phyloP scores from a whole-genome alignment of 2,797 vertebrate genomes.

The Propithecus deckenii region DNA sequence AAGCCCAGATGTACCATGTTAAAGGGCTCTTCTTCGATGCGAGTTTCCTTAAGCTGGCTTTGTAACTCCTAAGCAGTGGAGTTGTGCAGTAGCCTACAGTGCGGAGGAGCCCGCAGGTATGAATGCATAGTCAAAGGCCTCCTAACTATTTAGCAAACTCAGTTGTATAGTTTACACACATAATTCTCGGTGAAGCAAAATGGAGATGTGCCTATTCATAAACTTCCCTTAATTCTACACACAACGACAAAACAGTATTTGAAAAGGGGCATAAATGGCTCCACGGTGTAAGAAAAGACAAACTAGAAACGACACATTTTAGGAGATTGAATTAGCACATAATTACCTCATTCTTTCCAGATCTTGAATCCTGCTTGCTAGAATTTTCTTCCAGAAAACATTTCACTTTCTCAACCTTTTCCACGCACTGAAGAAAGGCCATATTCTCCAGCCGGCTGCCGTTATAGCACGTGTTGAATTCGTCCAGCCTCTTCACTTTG shows the following conservation, averaged over 20 bases:
- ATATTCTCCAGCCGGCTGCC: conserved; percentile 85
- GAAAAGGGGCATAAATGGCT: not conserved
- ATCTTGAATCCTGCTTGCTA: conserved; percentile 76
- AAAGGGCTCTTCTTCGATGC: not conserved
- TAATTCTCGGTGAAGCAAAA: not conserved
- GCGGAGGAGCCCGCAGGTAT: not conserved
- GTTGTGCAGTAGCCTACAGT: too few relatives aligned
- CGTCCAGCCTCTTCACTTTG: conserved; percentile 89
- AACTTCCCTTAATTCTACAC: not conserved
- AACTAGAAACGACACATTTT: not conserved
- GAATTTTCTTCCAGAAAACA: conserved; percentile 91
- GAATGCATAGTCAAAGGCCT: not conserved
- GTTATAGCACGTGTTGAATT: conserved; percentile 85
- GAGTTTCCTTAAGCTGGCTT: not conserved
- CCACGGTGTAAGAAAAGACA: not conserved
- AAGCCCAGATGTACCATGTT: not conserved
- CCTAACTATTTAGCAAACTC: not conserved
- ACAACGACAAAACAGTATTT: not conserved
- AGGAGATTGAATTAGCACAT: not conserved
- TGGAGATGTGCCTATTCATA: not conserved
- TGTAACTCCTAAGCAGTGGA: not conserved
- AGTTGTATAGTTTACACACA: not conserved
- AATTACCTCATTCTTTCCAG: conserved; percentile 83
- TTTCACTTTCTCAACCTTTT: conserved; percentile 90
- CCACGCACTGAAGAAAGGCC: conserved; percentile 89